Base-by-base conservation (phyloP, 2,113 vertebrate species). In the Psittacula cyanocephala region DNA sequence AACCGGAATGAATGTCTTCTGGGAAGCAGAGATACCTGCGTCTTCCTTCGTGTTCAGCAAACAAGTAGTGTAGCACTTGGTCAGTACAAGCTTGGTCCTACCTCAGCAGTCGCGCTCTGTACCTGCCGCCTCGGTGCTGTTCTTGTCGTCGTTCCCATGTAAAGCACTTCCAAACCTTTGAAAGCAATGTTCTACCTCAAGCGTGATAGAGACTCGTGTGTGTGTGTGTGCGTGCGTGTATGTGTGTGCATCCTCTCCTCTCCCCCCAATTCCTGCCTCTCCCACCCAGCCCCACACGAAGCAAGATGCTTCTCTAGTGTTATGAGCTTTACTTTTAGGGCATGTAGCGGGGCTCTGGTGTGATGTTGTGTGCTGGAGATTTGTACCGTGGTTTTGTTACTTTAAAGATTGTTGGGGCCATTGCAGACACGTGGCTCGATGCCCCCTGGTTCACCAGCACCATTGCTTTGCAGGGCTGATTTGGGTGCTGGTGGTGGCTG, bases 151-250 rank as follows among this genome's bases (percentile, higher is more conserved):
- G 23, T 97, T 98, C 98, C 98, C 98, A 94, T 98, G 97, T 98
- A 96, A 99, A 98, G 98, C 98, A 98, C 98, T 99, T 99, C 98
- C 98, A 99, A 97, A 98, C 98, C 98, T 98, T 98, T 99, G 98
- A 99, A 98, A 98, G 98, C 97, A 98, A 98, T 99, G 96, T 98
- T 99, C 99, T 99, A 99, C 99, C 99, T 99, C 99, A 99, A 98
- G 98, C 82, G 96, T 97, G 97, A 95, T 94, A 97, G 97, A 97
- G 97, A 96, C 84, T 49, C 1, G 7, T 39, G 76, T 24, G 68
- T 31, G 71, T 29, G 14, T 39, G 62, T 20, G 67, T n/a, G 71
- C 11, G 49, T 4, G 10, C 12, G 39, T 14, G 41, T 55, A 72
- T 33, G 16, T 53, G 14, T 71, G 93, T 27, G 92, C 78, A 25